A percentile compares a stretch with the other conserved stretches of the same genome.
Conservation (phyloP, 2,113 vertebrate genomes). For the Oryzias celebensis region DNA sequence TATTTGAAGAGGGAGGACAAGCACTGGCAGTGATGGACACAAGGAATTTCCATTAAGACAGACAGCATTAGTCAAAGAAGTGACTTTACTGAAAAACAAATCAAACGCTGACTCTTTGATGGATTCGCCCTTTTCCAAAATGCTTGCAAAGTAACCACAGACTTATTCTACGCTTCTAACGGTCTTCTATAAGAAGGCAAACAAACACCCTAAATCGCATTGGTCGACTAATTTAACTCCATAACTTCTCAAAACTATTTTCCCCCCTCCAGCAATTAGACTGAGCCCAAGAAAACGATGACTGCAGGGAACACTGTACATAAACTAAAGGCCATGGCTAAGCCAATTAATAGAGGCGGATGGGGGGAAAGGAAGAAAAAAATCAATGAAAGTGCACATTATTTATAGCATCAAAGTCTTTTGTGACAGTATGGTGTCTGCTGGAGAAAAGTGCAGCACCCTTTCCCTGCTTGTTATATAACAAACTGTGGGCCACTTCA, state of each 20-base stretch:
- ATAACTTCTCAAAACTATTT: neutral
- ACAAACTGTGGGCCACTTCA: conserved; percentile 17
- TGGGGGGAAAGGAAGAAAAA: neutral
- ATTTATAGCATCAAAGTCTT: conserved; percentile 61
- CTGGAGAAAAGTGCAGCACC: conserved; percentile 11
- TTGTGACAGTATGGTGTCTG: conserved; percentile 22
- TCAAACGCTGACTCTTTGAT: conserved; percentile 42
- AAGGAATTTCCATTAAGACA: conserved; percentile 17
- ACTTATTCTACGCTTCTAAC: conserved; percentile 9
- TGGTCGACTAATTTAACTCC: conserved; percentile 15
- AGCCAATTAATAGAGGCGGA: conserved; percentile 46
- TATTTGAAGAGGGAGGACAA: conserved; percentile 12
- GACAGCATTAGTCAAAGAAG: conserved; percentile 45
- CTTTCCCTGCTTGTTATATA: conserved; percentile 20
- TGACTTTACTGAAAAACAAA: conserved; percentile 38
- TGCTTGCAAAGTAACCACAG: conserved; percentile 17
- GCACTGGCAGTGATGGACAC: conserved; percentile 35
- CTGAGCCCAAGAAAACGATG: neutral
- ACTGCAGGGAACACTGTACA: neutral
- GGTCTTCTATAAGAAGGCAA: neutral
- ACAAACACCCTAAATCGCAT: conserved; percentile 4
- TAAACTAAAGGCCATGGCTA: conserved; percentile 1
- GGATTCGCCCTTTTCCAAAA: conserved; percentile 36
- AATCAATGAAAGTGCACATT: conserved; percentile 14
- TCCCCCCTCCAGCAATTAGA: neutral